These are phyloP conservation scores for Trachemys scripta DNA, from an alignment of 2,113 vertebrate genomes.

Conservation along the genomic window DNA sequence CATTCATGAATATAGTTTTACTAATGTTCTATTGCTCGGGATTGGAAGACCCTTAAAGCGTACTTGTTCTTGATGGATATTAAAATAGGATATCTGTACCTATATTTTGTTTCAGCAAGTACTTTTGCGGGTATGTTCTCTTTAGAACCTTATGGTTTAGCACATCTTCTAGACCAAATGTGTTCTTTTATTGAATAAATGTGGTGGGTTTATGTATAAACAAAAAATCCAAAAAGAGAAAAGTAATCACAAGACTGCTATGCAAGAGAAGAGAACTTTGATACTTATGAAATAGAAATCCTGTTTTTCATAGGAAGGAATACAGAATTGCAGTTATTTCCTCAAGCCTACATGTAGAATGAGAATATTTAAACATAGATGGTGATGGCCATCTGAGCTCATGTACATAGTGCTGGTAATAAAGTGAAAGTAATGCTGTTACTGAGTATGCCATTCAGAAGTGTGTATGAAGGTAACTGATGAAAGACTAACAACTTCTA, in stretches of 20 bases:
- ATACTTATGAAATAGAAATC: not conserved
- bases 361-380: not conserved
- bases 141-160: not conserved
- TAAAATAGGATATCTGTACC: not conserved
- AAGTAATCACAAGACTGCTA: not conserved
- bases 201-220: not conserved
- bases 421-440: not conserved
- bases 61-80: not conserved
- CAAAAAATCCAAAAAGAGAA: not conserved
- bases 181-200: not conserved
- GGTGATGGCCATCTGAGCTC: not conserved
- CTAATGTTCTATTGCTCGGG: not conserved
- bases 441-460: not conserved
- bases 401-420: not conserved
- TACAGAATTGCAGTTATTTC: not conserved
- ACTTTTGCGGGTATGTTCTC: not conserved
- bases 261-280: not conserved
- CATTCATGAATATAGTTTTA: not conserved
- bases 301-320: not conserved
- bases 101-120: not conserved
- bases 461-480: not conserved
- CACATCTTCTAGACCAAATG: not conserved
- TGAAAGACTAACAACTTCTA: not conserved
- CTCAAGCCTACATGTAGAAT: not conserved
- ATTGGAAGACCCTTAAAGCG: not conserved